Evolutionary conservation across 2,888 invertebrate genomes (phyloP), one percentile per base, ranked within the genome.

Genomic region (Malachius bipustulatus): DNA sequence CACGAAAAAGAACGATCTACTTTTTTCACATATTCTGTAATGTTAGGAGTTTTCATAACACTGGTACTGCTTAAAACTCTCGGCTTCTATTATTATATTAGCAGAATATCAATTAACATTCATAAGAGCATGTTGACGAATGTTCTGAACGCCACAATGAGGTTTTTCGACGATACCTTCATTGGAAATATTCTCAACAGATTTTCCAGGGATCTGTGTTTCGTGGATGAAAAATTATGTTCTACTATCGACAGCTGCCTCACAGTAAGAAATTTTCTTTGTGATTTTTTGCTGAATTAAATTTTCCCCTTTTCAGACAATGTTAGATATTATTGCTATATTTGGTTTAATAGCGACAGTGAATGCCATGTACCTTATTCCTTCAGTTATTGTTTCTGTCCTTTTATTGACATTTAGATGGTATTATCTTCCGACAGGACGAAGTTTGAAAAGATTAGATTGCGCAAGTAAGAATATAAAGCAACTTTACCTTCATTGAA

Each of bases 281-380:
- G n/a, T n/a, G n/a, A n/a, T n/a, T n/a, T n/a, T n/a, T n/a, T n/a
- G n/a, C n/a, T n/a, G n/a, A n/a, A n/a, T n/a, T n/a, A n/a, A n/a
- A n/a, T n/a, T n/a, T n/a, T n/a, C n/a, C n/a, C 24, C 6, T 26
- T 48, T 46, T 38, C 30, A 50, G 50, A 32, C 41, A 3, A 24
- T 42, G 9, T 41, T 49, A 14, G 30, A 41, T 3, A 35, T 39
- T 82, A 30, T 38, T 4, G 52, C 50, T 11, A 38, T 47, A 3
- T 32, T 49, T 3, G 41, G 40, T 10, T 33, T 54, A 16, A 47
- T 52, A 10, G 42, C 49, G 4, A 50, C 75, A 75, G n/a, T 71
- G 70, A 64, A 67, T 77, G 11, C 49, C 78, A 34, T 55, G 14
- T 52, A 50, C 30, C 15, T 50, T 9, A 31, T 51, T 14, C 49